A percentile compares a stretch with the other conserved stretches of the same genome.
phyloP scores from a whole-genome alignment of 2,797 vertebrate species.

The Micropoecilia bifurca region DNA sequence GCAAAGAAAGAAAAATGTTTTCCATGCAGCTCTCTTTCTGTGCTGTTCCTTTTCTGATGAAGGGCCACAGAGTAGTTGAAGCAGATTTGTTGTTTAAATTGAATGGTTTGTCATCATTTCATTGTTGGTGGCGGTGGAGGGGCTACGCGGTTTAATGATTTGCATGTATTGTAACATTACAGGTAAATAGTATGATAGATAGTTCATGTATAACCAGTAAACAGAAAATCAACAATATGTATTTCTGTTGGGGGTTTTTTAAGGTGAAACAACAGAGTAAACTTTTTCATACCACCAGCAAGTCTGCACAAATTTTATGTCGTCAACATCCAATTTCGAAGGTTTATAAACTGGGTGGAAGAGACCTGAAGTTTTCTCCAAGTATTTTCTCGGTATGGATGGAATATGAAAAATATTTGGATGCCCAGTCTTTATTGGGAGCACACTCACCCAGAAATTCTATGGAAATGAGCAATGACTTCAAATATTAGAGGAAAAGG shows the following conservation, averaged over 20 bases:
- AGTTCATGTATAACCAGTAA: slow-evolving; percentile 35
- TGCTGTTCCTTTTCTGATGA: slow-evolving; percentile 55
- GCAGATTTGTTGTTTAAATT: slow-evolving; percentile 81
- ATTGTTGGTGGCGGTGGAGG: slow-evolving; percentile 42
- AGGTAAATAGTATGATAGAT: slow-evolving; percentile 69
- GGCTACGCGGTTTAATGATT: slow-evolving; percentile 75
- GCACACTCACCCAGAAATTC: background rate
- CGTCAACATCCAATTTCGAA: background rate
- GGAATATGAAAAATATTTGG: background rate
- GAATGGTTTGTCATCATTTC: slow-evolving; percentile 75
- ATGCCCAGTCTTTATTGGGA: background rate
- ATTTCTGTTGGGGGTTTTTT: background rate
- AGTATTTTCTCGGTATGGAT: background rate
- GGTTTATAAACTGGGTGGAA: background rate
- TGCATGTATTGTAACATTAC: slow-evolving; percentile 69
- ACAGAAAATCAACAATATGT: slow-evolving; percentile 11
- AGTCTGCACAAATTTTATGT: background rate
- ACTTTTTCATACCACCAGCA: slow-evolving; percentile 24
- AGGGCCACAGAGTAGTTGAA: slow-evolving; percentile 62
- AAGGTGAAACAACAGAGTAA: slow-evolving; percentile 23
- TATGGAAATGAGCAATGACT: background rate
- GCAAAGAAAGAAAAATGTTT: slow-evolving; percentile 87
- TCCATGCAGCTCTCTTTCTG: slow-evolving; percentile 56
- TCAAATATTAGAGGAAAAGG: background rate
- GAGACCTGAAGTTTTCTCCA: background rate